Percentiles rank a stretch among this genome's conserved stretches.
Conservation (phyloP, 2,888 invertebrate genomes). For the Dendrolimus houi region DNA sequence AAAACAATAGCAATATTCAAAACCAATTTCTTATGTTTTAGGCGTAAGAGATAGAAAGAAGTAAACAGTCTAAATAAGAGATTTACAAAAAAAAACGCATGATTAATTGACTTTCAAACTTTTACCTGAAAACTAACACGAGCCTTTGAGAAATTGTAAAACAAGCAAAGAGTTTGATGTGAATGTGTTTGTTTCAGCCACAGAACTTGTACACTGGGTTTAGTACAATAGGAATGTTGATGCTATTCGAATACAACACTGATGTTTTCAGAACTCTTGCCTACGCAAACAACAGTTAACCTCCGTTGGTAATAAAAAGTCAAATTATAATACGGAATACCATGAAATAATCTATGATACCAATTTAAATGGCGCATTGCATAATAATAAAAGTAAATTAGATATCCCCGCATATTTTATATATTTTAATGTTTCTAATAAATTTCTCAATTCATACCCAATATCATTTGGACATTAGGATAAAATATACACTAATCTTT, state of each 20-base stretch:
- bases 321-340: background rate
- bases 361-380: background rate
- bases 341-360: background rate
- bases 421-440: background rate
- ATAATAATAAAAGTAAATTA: background rate
- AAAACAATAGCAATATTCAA: too few relatives aligned
- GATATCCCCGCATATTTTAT: background rate
- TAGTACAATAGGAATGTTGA: constrained; percentile 59
- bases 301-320: background rate
- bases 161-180: constrained; percentile 49
- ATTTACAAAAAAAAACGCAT: background rate
- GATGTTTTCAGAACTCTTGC: constrained; percentile 51
- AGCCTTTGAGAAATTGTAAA: constrained; percentile 35
- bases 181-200: constrained; percentile 51
- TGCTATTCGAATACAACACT: constrained; percentile 49
- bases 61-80: too few relatives aligned
- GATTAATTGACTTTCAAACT: background rate
- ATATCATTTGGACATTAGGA: background rate
- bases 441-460: background rate
- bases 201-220: constrained; percentile 36
- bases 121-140: constrained; percentile 17
- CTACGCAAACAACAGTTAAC: constrained; percentile 32
- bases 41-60: too few relatives aligned
- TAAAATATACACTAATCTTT: background rate
- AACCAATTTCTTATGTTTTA: too few relatives aligned